These are phyloP conservation scores for Ceuthmochares aereus DNA, from an alignment of 2,113 vertebrate species.

Conservation along the genomic window DNA sequence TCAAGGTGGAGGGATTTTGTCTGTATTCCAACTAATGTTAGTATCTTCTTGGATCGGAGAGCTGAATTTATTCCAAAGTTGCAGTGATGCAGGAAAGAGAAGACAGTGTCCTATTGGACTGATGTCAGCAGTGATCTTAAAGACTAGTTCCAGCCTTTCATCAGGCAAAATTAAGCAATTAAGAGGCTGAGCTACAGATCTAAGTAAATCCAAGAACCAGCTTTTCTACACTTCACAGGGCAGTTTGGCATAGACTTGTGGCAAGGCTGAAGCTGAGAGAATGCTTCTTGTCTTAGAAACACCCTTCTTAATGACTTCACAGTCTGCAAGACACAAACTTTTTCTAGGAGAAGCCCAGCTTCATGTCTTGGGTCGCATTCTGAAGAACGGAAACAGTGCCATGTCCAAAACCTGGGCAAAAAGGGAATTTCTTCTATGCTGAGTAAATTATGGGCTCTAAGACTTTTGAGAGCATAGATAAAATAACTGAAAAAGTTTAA, in stretches of 20 bases:
- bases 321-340: not conserved
- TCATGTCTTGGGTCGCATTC: not conserved
- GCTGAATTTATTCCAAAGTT: not conserved
- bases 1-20: not conserved
- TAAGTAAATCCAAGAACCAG: not conserved
- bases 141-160: not conserved
- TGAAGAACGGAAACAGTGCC: not conserved
- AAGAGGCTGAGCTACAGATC: not conserved
- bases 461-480: not conserved
- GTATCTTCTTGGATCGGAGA: not conserved
- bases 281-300: fast-evolving
- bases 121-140: not conserved
- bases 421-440: not conserved
- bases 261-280: not conserved
- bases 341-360: not conserved
- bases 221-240: not conserved
- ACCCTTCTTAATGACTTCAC: not conserved
- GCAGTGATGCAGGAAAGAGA: not conserved
- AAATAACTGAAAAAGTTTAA: not conserved
- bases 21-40: not conserved
- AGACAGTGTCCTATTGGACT: not conserved
- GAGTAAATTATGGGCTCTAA: not conserved
- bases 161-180: not conserved
- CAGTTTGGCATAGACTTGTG: not conserved
- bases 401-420: not conserved